Conservation (phyloP, 2,797 vertebrate species). For the Pseudochaenichthys georgianus region DNA sequence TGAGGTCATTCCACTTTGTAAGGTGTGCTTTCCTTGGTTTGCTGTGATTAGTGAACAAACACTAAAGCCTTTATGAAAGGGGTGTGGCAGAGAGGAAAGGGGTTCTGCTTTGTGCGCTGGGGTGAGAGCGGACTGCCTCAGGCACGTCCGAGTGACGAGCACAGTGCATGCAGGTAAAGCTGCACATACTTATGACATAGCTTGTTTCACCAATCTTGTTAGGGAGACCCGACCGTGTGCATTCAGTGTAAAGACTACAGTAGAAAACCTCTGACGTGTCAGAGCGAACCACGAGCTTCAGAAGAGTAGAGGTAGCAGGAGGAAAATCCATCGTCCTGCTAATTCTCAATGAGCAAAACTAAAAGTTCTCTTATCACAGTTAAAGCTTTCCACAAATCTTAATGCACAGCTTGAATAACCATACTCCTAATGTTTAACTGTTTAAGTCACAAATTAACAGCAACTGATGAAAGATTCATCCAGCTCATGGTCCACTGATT, state of each 20-base stretch:
- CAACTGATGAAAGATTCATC: conserved; percentile 60
- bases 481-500: conserved; percentile 67
- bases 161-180: conserved; percentile 84
- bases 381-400: conserved; percentile 59
- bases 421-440: conserved; percentile 50
- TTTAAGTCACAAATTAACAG: conserved; percentile 75
- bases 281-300: conserved; percentile 58
- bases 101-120: conserved; percentile 63
- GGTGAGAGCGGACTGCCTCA: conserved; percentile 70
- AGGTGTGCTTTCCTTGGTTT: conserved; percentile 83
- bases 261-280: conserved; percentile 74
- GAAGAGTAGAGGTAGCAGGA: conserved; percentile 60
- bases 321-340: conserved; percentile 50
- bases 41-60: conserved; percentile 70
- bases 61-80: conserved; percentile 71
- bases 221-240: conserved; percentile 60
- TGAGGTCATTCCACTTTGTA: conserved; percentile 82
- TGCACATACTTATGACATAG: conserved; percentile 76
- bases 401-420: conserved; percentile 61
- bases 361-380: conserved; percentile 47
- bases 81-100: conserved; percentile 61
- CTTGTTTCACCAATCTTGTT: conserved; percentile 24
- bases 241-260: conserved; percentile 76
- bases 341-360: conserved; percentile 46
- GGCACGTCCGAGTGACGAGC: conserved; percentile 75